Conservation (phyloP, 2,797 vertebrate genomes). For the Sus cebifrons region DNA sequence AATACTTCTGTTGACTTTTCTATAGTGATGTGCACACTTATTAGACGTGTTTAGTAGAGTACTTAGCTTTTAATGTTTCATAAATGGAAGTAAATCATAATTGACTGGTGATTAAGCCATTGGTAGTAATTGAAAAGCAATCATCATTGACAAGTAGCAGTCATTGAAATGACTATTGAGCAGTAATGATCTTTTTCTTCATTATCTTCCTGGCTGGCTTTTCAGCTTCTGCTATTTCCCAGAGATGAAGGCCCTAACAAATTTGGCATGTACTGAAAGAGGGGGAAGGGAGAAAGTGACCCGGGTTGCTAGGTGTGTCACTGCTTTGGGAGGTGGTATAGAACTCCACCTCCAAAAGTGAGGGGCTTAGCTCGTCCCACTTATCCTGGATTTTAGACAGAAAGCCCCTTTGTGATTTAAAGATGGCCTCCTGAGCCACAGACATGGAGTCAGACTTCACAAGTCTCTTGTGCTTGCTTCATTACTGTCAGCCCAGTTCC, state of each 20-base stretch:
- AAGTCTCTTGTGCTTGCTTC: neutral
- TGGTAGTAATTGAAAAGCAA: slow-evolving; percentile 34
- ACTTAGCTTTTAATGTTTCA: slow-evolving; percentile 32
- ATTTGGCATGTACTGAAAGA: neutral
- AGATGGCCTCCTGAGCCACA: neutral
- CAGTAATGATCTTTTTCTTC: slow-evolving; percentile 59
- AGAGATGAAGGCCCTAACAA: neutral
- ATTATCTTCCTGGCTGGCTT: slow-evolving; percentile 12
- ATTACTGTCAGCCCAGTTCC: neutral
- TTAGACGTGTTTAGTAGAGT: neutral
- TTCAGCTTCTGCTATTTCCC: slow-evolving; percentile 30
- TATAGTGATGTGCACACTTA: neutral
- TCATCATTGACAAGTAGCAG: slow-evolving; percentile 42
- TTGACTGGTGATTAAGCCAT: slow-evolving; percentile 14
- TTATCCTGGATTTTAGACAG: slow-evolving; percentile 22
- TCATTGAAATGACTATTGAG: neutral
- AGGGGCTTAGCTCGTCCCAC: neutral
- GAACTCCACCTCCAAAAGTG: neutral
- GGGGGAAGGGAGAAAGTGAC: slow-evolving; percentile 13
- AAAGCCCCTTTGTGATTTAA: neutral
- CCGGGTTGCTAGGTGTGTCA: neutral
- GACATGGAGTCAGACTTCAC: neutral
- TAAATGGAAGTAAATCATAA: slow-evolving; percentile 41
- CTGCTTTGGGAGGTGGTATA: slow-evolving; percentile 13
- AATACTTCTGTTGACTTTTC: slow-evolving; percentile 52